A percentile compares a stretch with the other conserved stretches of the same genome.
phyloP scores from a whole-genome alignment of 2,797 vertebrate genomes.

The Decapterus maruadsi region DNA sequence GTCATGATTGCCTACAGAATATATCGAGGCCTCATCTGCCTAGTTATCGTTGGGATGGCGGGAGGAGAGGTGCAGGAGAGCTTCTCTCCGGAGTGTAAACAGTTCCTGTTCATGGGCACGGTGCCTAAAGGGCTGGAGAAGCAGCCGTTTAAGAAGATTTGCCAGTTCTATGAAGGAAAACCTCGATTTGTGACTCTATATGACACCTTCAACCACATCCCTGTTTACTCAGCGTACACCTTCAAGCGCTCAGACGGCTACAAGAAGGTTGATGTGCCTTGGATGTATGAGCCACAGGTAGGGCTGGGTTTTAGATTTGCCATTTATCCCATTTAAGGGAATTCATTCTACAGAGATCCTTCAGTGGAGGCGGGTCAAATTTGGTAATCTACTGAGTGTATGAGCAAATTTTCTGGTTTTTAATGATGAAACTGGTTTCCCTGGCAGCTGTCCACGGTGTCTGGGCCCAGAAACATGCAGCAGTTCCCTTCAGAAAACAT shows the following conservation, averaged over 20 bases:
- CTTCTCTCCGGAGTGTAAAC: conserved; percentile 87
- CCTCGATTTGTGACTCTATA: conserved; percentile 89
- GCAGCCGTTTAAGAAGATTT: conserved; percentile 85
- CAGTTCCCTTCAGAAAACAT: conserved; percentile 66
- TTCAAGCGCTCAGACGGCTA: conserved; percentile 83
- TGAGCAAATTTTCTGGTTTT: neutral
- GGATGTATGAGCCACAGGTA: conserved; percentile 87
- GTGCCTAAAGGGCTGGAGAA: conserved; percentile 84
- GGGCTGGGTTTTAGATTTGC: neutral
- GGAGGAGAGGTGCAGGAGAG: conserved; percentile 76
- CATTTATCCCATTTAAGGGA: neutral
- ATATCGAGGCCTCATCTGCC: conserved; percentile 24
- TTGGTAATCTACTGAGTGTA: neutral
- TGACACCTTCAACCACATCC: conserved; percentile 80
- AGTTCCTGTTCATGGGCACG: conserved; percentile 86
- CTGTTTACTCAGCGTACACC: conserved; percentile 82
- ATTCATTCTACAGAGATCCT: neutral
- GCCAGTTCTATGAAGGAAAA: conserved; percentile 84
- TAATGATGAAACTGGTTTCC: neutral
- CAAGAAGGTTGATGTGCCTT: conserved; percentile 81
- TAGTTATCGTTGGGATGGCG: conserved; percentile 48
- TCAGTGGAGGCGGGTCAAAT: neutral
- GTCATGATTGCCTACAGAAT: conserved; percentile 48
- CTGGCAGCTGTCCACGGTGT: conserved; percentile 72
- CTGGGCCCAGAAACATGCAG: conserved; percentile 77